Evolutionary conservation across 2,113 vertebrate genomes (phyloP), one percentile per base, ranked within the genome.

Genomic region (Oophaga pumilio): DNA sequence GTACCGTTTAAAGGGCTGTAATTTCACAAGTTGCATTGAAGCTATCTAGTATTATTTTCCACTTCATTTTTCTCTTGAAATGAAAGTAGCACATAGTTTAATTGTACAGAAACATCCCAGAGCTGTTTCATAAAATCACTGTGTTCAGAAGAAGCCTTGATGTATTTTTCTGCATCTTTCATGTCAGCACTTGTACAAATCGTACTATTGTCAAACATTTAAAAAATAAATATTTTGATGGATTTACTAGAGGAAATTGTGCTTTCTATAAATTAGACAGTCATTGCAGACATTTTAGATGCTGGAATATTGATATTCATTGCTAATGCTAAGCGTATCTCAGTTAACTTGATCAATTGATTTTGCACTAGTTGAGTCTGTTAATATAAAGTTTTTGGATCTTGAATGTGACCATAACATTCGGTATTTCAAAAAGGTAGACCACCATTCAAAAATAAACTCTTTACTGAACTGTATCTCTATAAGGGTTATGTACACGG

Each of bases 111-210:
- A 76, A n/a, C 15, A 85, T 50, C 84, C 71, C 49, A 26, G 26
- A 50, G 71, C 56, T 76, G 52, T 62, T 85, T 76, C 57, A 62
- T 59, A 76, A 85, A 85, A 59, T 50, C 12, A 76, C 43, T 74
- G 52, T 26, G 56, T n/a, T 59, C 11, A 60, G 17, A 85, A 85
- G 59, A 81, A 49, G 59, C 59, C 79, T 84, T 84, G 82, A 85
- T 85, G 68, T 74, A 49, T 85, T 76, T 85, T 74, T 59, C 60
- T 76, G 49, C 7, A 18, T 49, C 18, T 33, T 49, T 74, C 53
- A 60, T 76, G 69, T 85, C 52, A 59, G 28, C 4, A 85, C 69
- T 74, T 85, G 52, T 60, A 76, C 26, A 85, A 73, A 49, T 17
- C 76, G 83, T 74, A 60, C 66, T 20, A 76, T 60, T 43, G 69